These are phyloP conservation scores for Geotrupes spiniger DNA, from an alignment of 2,888 invertebrate species.

Conservation along the genomic window DNA sequence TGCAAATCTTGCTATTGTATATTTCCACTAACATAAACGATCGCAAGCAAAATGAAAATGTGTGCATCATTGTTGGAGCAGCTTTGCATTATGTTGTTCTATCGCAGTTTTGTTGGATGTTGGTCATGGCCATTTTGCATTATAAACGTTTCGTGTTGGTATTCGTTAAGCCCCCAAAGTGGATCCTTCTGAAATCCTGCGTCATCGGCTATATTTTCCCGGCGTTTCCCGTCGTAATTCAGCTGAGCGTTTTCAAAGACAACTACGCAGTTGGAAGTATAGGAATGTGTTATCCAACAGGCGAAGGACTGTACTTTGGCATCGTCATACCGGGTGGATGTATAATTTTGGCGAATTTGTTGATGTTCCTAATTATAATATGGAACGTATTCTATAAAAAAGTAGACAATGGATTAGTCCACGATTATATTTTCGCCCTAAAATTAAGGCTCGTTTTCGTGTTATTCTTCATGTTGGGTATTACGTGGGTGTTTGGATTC, in stretches of 20 bases:
- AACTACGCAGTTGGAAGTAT: constrained; percentile 49
- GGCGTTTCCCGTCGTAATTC: constrained; percentile 53
- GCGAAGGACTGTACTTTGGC: constrained; percentile 55
- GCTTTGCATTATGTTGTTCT: constrained; percentile 66
- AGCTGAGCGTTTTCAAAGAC: constrained; percentile 50
- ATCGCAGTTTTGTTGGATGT: constrained; percentile 71
- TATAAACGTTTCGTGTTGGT: constrained; percentile 60
- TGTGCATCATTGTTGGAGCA: constrained; percentile 59
- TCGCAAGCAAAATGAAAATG: constrained; percentile 42
- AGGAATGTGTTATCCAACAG: constrained; percentile 57
- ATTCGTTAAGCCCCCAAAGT: constrained; percentile 18
- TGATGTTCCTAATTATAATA: constrained; percentile 58
- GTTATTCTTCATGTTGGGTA: constrained; percentile 60
- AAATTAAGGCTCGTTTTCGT: constrained; percentile 59
- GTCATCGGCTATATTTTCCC: constrained; percentile 65
- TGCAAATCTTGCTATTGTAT: constrained; percentile 45
- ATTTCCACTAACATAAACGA: constrained; percentile 40
- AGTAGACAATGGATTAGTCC: constrained; percentile 29
- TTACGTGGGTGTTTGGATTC: constrained; percentile 61
- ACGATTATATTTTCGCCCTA: constrained; percentile 52
- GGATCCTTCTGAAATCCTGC: constrained; percentile 56
- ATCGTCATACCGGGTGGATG: constrained; percentile 56
- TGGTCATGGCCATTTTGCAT: constrained; percentile 66
- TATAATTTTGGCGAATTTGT: constrained; percentile 57
- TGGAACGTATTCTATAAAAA: constrained; percentile 51